These are phyloP conservation scores for Oophaga sylvatica DNA, from an alignment of 2,797 vertebrate genomes.

Conservation along the genomic window DNA sequence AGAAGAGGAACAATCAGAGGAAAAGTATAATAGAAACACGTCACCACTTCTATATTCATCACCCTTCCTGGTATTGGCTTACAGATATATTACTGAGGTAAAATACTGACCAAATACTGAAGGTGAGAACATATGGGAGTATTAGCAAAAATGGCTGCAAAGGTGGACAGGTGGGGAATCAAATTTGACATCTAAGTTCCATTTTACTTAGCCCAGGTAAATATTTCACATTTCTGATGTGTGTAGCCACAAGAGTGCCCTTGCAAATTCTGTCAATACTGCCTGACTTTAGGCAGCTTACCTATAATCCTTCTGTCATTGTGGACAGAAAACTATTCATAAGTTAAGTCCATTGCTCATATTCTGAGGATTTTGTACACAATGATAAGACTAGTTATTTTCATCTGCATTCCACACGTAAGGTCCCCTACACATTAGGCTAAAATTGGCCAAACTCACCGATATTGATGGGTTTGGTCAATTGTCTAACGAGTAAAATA, in stretches of 20 bases:
- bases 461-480: no score
- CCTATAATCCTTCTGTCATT: neutral
- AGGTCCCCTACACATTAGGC: no score
- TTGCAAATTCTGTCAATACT: slow-evolving; percentile 1
- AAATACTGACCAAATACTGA: no score
- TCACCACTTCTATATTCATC: no score
- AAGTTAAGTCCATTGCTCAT: neutral
- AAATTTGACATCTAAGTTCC: neutral
- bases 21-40: no score
- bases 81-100: no score
- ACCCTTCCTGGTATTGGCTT: no score
- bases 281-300: neutral
- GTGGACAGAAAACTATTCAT: neutral
- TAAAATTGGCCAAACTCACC: no score
- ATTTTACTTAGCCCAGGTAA: neutral
- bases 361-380: neutral
- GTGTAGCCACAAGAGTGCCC: neutral
- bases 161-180: neutral
- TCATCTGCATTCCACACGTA: neutral
- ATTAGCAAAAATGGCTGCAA: neutral
- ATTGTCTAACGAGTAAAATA: no score
- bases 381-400: neutral
- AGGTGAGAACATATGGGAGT: no score
- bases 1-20: no score
- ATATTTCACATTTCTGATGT: neutral